Evolutionary conservation across 2,888 invertebrate genomes (phyloP), one percentile per base, ranked within the genome.

Genomic region (Chrysodeixis includens): DNA sequence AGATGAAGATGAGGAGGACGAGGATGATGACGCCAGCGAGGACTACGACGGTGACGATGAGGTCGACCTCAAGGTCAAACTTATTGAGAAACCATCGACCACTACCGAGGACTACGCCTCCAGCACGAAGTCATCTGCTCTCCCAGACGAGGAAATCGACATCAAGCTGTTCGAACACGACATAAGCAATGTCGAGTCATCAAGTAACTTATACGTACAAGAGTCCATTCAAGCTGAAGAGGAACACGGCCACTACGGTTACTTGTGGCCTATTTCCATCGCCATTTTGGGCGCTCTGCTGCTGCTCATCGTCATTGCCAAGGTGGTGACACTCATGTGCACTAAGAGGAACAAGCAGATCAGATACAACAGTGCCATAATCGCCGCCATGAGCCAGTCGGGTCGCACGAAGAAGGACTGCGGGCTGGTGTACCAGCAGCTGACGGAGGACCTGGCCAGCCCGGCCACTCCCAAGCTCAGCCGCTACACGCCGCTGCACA

Each of bases 351-450:
- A 79, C 71, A 90, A 91, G 81, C 93, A 93, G 81, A 81, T 93
- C 40, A 89, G 93, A 86, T 95, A 95, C 80, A 95, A 95, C 88
- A 94, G 94, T 91, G 94, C 95, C 91, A 93, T 95, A 83, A 92
- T 94, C 69, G 94, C 94, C 35, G 94, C 94, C 64, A 95, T 96
- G 95, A 95, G 94, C 81, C 93, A 96, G 72, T 92, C 93, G 71
- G 87, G 91, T 18, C 94, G 95, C 70, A 94, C 96, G 51, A 97
- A 96, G 93, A 97, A 96, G 84, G 97, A 97, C 88, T 97, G 97
- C 80, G 97, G 97, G 3, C 95, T 97, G 68, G 97, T 98, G 20
- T 98, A 97, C 91, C 97, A 97, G 85, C 97, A 97, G 76, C 92
- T 98, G 62, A 97, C 97, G 12, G 97, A 97, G 88, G 97, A 98